A percentile compares a stretch with the other conserved stretches of the same genome.
These are phyloP conservation scores for Paramormyrops kingsleyae DNA, from an alignment of 2,113 vertebrate species.

Conservation along the genomic window DNA sequence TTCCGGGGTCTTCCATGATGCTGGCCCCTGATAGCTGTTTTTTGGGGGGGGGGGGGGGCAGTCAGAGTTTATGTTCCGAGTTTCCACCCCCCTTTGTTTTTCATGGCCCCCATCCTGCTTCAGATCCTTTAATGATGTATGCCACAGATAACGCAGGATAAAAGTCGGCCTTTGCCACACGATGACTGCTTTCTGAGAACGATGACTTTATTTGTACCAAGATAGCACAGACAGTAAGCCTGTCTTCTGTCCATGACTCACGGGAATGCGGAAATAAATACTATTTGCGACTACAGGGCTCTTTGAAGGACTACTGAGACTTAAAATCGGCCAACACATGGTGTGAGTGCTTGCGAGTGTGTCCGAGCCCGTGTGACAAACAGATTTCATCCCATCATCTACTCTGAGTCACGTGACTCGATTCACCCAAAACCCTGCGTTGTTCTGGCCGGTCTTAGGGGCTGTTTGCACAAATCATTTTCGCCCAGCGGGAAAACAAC, in stretches of 20 bases:
- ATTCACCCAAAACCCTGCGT: not conserved
- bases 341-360: not conserved
- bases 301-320: not conserved
- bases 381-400: not conserved
- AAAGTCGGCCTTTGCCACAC: not conserved
- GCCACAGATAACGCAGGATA: not conserved
- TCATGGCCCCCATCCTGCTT: not conserved
- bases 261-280: not conserved
- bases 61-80: not conserved
- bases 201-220: not conserved
- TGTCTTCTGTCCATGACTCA: not conserved
- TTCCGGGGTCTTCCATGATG: not conserved
- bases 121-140: not conserved
- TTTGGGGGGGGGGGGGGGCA: not conserved
- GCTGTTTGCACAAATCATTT: not conserved
- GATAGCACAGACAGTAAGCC: not conserved
- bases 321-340: not conserved
- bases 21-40: not conserved
- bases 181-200: not conserved
- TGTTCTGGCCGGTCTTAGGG: not conserved
- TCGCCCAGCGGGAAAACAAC: not conserved
- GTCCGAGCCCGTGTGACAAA: not conserved
- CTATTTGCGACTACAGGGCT: not conserved
- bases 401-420: not conserved
- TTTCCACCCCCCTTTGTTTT: not conserved